Conservation (phyloP, 2,888 invertebrate genomes). For the Tetheella fluctuosa region DNA sequence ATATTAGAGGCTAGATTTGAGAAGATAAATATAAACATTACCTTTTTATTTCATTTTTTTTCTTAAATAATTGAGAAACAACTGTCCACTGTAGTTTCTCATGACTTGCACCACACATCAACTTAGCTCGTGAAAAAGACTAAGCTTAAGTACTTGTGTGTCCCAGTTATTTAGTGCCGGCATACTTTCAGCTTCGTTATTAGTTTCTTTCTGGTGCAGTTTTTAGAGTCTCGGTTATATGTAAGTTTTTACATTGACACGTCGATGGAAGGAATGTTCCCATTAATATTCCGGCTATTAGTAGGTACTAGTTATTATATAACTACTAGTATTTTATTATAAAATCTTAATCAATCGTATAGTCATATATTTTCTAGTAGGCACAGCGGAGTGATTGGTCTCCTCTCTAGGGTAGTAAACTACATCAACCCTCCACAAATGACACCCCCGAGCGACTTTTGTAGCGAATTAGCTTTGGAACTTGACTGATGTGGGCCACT, state of each 20-base stretch:
- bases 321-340: too few species aligned
- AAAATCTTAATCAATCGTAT: neutral
- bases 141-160: conserved; percentile 34
- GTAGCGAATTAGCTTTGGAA: neutral
- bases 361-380: neutral
- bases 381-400: neutral
- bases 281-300: too few species aligned
- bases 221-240: neutral
- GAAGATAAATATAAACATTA: too few species aligned
- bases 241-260: neutral
- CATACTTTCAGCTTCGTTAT: conserved; percentile 18
- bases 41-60: too few species aligned
- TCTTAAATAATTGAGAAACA: too few species aligned
- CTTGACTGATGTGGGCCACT: neutral
- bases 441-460: neutral
- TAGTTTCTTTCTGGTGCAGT: neutral
- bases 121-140: conserved; percentile 11
- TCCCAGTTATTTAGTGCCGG: conserved; percentile 34
- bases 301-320: too few species aligned
- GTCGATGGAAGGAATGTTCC: too few species aligned
- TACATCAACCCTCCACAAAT: conserved; percentile 6
- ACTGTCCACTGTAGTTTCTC: neutral
- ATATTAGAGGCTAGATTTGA: too few species aligned
- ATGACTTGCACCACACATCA: neutral
- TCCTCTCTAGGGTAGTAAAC: neutral